These are phyloP conservation scores for Callithrix jacchus DNA, from an alignment of 2,113 vertebrate genomes.

Conservation along the genomic window DNA sequence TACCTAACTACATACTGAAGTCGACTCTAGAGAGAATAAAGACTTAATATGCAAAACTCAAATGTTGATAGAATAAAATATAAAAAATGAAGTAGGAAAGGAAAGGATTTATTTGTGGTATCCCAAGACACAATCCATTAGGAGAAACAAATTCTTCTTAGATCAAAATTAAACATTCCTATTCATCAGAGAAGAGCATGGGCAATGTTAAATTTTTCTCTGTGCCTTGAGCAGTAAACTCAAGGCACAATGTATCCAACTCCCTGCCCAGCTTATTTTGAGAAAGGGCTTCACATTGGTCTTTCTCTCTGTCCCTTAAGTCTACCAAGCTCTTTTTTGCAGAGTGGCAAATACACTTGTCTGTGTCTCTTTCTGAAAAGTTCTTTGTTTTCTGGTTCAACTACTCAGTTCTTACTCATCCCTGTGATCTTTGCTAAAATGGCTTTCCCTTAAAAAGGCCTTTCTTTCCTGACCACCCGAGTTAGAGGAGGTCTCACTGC, in stretches of 20 bases:
- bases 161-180: background rate
- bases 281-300: no score
- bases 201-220: background rate
- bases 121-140: background rate
- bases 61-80: background rate
- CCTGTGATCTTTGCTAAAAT: background rate
- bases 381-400: background rate
- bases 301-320: background rate
- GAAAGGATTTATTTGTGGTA: background rate
- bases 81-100: background rate
- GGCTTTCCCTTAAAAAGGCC: background rate
- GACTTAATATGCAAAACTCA: background rate
- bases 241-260: background rate
- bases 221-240: background rate
- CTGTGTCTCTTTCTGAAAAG: background rate
- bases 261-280: no score
- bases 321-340: background rate
- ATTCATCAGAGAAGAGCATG: background rate
- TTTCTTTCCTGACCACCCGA: background rate
- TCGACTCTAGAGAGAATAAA: background rate
- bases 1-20: background rate
- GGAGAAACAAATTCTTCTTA: constrained; percentile 11
- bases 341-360: rapidly evolving
- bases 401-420: background rate
- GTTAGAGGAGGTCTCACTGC: background rate